Conservation (phyloP, 2,888 invertebrate species). For the Perizoma affinitatum region DNA sequence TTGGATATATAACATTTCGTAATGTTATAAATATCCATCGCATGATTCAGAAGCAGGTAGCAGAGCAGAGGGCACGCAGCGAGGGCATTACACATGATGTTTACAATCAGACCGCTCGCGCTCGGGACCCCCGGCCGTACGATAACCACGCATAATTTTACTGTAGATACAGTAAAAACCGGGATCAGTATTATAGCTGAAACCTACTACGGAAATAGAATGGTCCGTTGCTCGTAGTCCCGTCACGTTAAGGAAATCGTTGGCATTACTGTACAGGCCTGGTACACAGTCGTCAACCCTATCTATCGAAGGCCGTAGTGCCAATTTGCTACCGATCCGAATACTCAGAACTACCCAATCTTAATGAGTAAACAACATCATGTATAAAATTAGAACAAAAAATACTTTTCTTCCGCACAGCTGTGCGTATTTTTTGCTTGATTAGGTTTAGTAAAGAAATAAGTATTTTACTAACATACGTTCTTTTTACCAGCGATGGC, state of each 20-base stretch:
- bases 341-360: too few relatives aligned
- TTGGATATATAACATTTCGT: conserved; percentile 57
- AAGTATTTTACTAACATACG: too few relatives aligned
- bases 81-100: conserved; percentile 46
- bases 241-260: conserved; percentile 66
- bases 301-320: too few relatives aligned
- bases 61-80: conserved; percentile 41
- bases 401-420: too few relatives aligned
- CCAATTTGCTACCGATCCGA: too few relatives aligned
- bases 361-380: too few relatives aligned
- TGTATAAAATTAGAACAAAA: too few relatives aligned
- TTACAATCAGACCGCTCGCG: conserved; percentile 48
- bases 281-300: too few relatives aligned
- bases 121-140: conserved; percentile 39
- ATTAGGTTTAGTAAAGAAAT: too few relatives aligned
- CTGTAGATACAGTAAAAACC: conserved; percentile 19
- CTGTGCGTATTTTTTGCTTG: too few relatives aligned
- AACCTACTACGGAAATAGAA: conserved; percentile 45
- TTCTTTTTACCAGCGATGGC: too few relatives aligned
- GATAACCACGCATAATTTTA: conserved; percentile 31
- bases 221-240: conserved; percentile 46
- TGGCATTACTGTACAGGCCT: conserved; percentile 62
- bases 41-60: conserved; percentile 38
- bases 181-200: conserved; percentile 37
- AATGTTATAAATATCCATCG: conserved; percentile 50